Evolutionary conservation across 2,888 invertebrate genomes (phyloP), one percentile per base, ranked within the genome.

Genomic region (Sipha maydis): DNA sequence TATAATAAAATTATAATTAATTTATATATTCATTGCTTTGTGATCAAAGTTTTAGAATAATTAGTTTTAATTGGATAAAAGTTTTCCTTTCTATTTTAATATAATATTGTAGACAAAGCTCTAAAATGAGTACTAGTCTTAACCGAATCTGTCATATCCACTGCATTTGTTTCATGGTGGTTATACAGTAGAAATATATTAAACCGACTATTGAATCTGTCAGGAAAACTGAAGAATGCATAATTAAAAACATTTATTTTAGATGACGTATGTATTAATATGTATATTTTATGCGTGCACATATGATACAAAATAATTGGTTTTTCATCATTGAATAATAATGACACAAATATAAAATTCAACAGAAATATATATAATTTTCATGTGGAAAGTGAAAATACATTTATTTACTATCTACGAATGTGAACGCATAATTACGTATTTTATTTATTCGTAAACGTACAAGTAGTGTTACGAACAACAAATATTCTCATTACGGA

Each of bases 41-140:
- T 69, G 67, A 69, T 69, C 28, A 69, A 69, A 69, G 69, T 69
- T 69, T 69, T 69, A 69, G 69, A 69, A 69, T 11, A 28, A 69
- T 69, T 69, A 69, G 69, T 69, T 69, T 69, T 69, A 69, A 28
- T 69, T 28, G 69, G 69, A 28, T 69, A 69, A 28, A 69, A 69
- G 69, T 69, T 69, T 69, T 9, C n/a, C 2, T n/a, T 69, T 69
- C 28, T n/a, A 69, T 69, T 69, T 56, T n/a, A 69, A n/a, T 69
- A 28, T 28, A 28, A 56, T 56, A 17, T 56, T 11, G 56, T 34
- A 34, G 34, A 34, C 56, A 56, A 69, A 69, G 14, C 69, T n/a
- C 11, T 28, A n/a, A 11, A 69, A 69, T n/a, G 8, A 28, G 28
- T n/a, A 69, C 69, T 8, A 28, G 69, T 28, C 11, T 28, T n/a